These are phyloP conservation scores for Rotaria sp. DNA, from an alignment of 2,888 invertebrate species.

Conservation along the genomic window DNA sequence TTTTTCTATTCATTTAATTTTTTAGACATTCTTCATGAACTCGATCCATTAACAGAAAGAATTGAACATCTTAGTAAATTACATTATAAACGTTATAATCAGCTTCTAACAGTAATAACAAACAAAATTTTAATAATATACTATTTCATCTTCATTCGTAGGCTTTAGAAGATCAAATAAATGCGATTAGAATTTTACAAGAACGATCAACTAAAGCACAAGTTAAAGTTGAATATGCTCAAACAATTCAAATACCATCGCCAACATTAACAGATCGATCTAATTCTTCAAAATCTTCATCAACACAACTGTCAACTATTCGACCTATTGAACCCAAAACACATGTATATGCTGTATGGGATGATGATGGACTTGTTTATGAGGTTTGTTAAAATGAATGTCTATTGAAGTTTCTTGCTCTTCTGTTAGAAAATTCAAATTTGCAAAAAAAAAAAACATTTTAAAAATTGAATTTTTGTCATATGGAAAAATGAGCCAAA, in stretches of 20 bases:
- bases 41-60: not conserved
- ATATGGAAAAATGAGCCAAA: too few relatives aligned
- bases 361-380: not conserved
- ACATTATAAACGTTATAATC: not conserved
- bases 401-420: not conserved
- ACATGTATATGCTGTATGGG: not conserved
- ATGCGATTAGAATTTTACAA: not conserved
- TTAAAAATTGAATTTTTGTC: too few relatives aligned
- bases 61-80: not conserved
- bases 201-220: not conserved
- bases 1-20: not conserved
- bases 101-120: not conserved
- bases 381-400: not conserved
- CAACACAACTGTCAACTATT: not conserved
- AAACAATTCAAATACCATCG: not conserved
- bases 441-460: too few relatives aligned
- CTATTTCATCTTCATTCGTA: not conserved
- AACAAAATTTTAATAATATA: not conserved
- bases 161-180: not conserved
- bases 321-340: not conserved
- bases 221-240: not conserved
- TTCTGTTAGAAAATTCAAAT: too few relatives aligned
- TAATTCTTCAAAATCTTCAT: not conserved
- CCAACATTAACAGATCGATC: not conserved
- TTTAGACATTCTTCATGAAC: not conserved